phyloP scores from a whole-genome alignment of 2,888 invertebrate species.

The Hecatera dysodea region DNA sequence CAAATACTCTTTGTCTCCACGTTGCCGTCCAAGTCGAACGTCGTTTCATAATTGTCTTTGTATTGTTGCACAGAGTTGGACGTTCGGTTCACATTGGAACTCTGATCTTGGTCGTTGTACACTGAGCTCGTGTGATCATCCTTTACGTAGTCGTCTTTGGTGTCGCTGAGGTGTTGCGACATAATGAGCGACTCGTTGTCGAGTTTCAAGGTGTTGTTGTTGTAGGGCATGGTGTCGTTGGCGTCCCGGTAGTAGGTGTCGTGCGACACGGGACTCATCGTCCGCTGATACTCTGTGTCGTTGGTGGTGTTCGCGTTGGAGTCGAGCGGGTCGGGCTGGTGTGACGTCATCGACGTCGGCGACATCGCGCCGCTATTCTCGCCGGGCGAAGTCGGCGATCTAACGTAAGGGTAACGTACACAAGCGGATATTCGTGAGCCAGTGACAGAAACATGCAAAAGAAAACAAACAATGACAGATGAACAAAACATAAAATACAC shows the following conservation, averaged over 20 bases:
- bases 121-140: conserved; percentile 83
- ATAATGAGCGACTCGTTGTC: conserved; percentile 87
- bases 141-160: conserved; percentile 83
- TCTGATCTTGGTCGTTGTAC: conserved; percentile 83
- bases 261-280: conserved; percentile 87
- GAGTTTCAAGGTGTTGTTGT: conserved; percentile 88
- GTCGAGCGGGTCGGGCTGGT: conserved; percentile 78
- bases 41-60: conserved; percentile 95
- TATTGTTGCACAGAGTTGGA: conserved; percentile 82
- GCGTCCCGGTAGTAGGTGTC: conserved; percentile 91
- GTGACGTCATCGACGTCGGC: conserved; percentile 82
- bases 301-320: conserved; percentile 80
- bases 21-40: conserved; percentile 97
- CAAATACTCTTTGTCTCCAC: conserved; percentile 97
- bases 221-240: conserved; percentile 80
- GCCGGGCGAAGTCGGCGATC: conserved; percentile 87
- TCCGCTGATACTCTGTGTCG: conserved; percentile 80
- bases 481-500: conserved; percentile 78
- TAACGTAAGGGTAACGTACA: conserved; percentile 84
- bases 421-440: conserved; percentile 90
- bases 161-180: conserved; percentile 84
- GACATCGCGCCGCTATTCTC: conserved; percentile 88
- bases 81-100: conserved; percentile 76
- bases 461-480: conserved; percentile 83
- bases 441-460: conserved; percentile 90